phyloP scores from a whole-genome alignment of 2,113 vertebrate species.

The Charadrius vociferus region DNA sequence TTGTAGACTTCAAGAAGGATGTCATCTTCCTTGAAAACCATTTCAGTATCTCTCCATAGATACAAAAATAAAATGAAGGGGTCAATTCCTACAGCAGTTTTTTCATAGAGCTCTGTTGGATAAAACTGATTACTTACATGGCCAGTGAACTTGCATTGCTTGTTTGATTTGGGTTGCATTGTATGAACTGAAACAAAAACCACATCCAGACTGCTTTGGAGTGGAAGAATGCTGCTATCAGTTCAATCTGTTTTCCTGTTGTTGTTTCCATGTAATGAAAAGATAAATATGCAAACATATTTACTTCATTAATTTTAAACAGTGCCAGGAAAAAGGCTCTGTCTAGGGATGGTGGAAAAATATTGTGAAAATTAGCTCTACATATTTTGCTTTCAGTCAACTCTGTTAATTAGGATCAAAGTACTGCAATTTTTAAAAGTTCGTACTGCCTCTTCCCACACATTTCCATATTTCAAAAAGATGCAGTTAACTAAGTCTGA shows the following conservation, averaged over 20 bases:
- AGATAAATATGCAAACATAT: slow-evolving; percentile 70
- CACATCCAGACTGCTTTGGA: slow-evolving; percentile 20
- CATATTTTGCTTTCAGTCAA: slow-evolving; percentile 65
- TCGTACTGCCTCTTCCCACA: slow-evolving; percentile 50
- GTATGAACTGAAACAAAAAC: slow-evolving; percentile 28
- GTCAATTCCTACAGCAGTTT: background rate
- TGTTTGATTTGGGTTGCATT: slow-evolving; percentile 11
- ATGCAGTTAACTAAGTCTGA: slow-evolving; percentile 22
- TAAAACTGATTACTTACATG: background rate
- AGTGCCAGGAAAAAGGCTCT: slow-evolving; percentile 56
- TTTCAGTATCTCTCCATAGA: background rate
- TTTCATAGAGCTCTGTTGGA: slow-evolving; percentile 11
- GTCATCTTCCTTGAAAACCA: background rate
- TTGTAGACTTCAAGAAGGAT: background rate
- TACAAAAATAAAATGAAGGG: background rate
- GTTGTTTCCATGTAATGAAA: slow-evolving; percentile 62
- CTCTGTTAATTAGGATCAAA: slow-evolving; percentile 69
- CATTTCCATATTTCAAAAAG: slow-evolving; percentile 35
- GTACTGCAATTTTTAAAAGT: slow-evolving; percentile 50
- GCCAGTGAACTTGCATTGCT: background rate
- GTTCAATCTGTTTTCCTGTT: slow-evolving; percentile 58
- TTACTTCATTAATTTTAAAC: slow-evolving; percentile 71
- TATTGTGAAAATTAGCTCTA: slow-evolving; percentile 64
- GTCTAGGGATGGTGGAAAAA: slow-evolving; percentile 61
- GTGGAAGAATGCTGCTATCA: slow-evolving; percentile 30